Evolutionary conservation across 2,888 invertebrate species (phyloP), one percentile per base, ranked within the genome.

Genomic region (Xanthorhoe designata): DNA sequence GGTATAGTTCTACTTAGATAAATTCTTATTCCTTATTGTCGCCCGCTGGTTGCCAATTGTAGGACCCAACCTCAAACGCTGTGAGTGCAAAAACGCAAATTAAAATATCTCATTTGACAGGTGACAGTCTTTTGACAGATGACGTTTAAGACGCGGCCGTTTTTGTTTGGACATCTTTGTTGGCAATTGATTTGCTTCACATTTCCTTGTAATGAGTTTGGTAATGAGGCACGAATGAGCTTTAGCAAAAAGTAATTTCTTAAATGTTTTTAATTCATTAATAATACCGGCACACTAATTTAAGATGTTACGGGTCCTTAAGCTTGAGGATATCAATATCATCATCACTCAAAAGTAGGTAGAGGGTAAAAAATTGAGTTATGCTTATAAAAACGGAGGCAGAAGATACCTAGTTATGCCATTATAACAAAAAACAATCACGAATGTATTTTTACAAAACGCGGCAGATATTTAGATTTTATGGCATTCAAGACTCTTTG

Each of bases 31-130:
- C 24, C 5, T 24, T 32, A 7, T 32, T 32, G 0, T 54, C 7
- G 15, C 18, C 50, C 66, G 61, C 66, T 57, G 55, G 17, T 38
- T 67, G 72, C 67, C 55, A 55, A 13, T 2, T 63, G 49, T 57
- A 29, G 32, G 45, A 13, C 65, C 66, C 50, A 42, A 45, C 38
- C 24, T 42, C 32, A 52, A 67, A 35, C 55, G 56, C 57, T 65
- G 63, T 59, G 64, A 68, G 61, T 55, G 69, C 76, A 75, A 82
- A 81, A 82, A 78, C 75, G 72, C 73, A 74, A 84, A 87, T 88
- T 86, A 85, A 86, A 84, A 88, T 87, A 78, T 80, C 77, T 72
- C 75, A 75, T 78, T 75, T 84, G 86, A 85, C 88, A 89, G 88
- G 83, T 88, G 88, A 78, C 75, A 69, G 69, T 73, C 55, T 63